Percentiles rank a stretch among this genome's conserved stretches.
These are phyloP conservation scores for Pelobates cultripes DNA, from an alignment of 2,797 vertebrate species.

Conservation along the genomic window DNA sequence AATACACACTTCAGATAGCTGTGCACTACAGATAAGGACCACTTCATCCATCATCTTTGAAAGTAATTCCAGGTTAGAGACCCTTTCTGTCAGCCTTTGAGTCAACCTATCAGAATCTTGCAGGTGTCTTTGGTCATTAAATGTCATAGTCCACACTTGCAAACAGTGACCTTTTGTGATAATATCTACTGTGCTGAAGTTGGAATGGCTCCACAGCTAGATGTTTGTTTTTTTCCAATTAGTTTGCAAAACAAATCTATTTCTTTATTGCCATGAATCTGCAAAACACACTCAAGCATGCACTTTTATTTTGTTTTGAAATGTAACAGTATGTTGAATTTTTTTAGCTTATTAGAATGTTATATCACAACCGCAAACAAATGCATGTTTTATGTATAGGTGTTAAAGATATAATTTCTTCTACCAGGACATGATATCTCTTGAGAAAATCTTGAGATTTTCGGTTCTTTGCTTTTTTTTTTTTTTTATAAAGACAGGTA, in stretches of 20 bases:
- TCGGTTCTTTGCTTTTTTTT: too few species aligned
- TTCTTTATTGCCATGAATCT: not conserved
- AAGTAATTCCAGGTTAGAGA: not conserved
- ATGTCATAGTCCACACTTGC: not conserved
- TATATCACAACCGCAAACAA: too few species aligned
- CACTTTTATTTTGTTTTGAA: too few species aligned
- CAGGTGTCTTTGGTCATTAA: conserved; percentile 1
- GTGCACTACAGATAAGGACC: not conserved
- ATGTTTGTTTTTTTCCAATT: too few species aligned
- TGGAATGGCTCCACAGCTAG: not conserved
- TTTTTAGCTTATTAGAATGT: too few species aligned
- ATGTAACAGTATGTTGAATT: too few species aligned
- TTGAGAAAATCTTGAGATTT: too few species aligned
- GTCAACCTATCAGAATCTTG: not conserved
- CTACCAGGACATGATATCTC: too few species aligned
- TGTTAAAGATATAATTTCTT: too few species aligned
- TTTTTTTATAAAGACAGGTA: too few species aligned
- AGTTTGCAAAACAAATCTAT: too few species aligned
- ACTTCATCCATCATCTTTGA: not conserved
- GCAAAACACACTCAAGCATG: not conserved
- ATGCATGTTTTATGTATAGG: too few species aligned
- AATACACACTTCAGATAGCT: not conserved
- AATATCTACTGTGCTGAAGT: not conserved
- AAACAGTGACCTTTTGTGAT: not conserved
- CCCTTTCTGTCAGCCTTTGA: not conserved